These are phyloP conservation scores for Piscicola geometra DNA, from an alignment of 2,888 invertebrate genomes.

Conservation along the genomic window DNA sequence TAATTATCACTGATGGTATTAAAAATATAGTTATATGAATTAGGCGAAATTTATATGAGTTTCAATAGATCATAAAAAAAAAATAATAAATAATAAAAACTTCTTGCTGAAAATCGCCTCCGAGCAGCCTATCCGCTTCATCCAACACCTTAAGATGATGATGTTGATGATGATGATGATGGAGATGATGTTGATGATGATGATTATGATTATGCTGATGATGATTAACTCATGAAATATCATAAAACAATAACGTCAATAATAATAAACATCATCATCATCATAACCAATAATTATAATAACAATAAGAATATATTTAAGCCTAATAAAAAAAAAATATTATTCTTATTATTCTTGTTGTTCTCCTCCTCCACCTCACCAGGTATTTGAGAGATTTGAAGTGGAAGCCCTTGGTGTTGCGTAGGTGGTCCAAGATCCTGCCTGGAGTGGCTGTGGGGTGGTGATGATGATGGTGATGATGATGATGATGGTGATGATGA, in stretches of 20 bases:
- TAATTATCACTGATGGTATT: too few species aligned
- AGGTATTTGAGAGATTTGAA: conserved; percentile 79
- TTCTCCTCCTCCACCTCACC: conserved; percentile 59
- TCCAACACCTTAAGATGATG: conserved; percentile 67
- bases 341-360: too few species aligned
- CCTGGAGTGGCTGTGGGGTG: conserved; percentile 82
- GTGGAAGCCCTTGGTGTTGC: conserved; percentile 96
- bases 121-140: conserved; percentile 95
- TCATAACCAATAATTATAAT: not conserved
- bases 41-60: too few species aligned
- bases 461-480: conserved; percentile 31
- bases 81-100: too few species aligned
- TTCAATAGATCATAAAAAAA: too few species aligned
- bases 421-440: conserved; percentile 86
- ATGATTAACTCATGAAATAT: too few species aligned
- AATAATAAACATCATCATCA: too few species aligned
- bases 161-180: conserved; percentile 35
- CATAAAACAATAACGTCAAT: too few species aligned
- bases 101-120: conserved; percentile 98
- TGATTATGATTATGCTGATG: conserved; percentile 18
- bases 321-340: too few species aligned
- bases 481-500: conserved; percentile 35
- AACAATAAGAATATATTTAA: conserved; percentile 13
- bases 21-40: too few species aligned
- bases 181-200: conserved; percentile 31